Percentiles rank a stretch among this genome's conserved stretches.
Evolutionary conservation across 1,140 invertebrate species (phyloP).

Genomic region (Trialeurodes vaporariorum): DNA sequence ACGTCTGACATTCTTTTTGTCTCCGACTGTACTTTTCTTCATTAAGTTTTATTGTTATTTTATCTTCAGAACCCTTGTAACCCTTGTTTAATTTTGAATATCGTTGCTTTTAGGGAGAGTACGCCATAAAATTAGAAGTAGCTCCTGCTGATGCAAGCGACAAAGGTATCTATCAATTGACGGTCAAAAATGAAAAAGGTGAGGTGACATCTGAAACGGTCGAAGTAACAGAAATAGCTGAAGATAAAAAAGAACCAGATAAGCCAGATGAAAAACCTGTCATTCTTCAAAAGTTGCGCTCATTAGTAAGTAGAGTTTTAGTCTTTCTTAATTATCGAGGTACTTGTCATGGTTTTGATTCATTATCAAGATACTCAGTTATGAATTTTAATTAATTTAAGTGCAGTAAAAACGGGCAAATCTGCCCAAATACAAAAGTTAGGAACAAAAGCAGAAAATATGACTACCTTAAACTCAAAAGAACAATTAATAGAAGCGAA

Average conservation of each 20-base stretch:
- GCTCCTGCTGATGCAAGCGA: conserved; percentile 61
- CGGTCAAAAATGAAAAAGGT: conserved; percentile 87
- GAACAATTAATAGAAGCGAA: too few relatives aligned
- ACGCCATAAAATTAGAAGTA: conserved; percentile 76
- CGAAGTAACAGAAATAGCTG: conserved; percentile 66
- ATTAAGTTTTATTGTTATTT: conserved; percentile 2
- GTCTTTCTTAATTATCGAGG: too few relatives aligned
- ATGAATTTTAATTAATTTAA: too few relatives aligned
- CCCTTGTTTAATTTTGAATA: conserved; percentile 17
- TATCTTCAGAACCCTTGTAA: neutral
- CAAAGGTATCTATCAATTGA: conserved; percentile 79
- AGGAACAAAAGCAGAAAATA: too few relatives aligned
- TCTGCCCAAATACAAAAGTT: too few relatives aligned
- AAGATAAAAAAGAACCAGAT: conserved; percentile 37
- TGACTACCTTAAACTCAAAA: too few relatives aligned
- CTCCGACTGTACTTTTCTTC: neutral
- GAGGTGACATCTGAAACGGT: conserved; percentile 83
- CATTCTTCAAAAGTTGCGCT: conserved; percentile 58
- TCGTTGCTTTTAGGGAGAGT: conserved; percentile 70
- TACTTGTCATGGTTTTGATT: too few relatives aligned
- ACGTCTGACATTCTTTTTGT: too few relatives aligned
- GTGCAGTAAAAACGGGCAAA: too few relatives aligned
- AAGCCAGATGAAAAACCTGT: conserved; percentile 41
- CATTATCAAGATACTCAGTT: too few relatives aligned
- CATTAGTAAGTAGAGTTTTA: conserved; percentile 45